These are phyloP conservation scores for Chymomyza fuscimana DNA, from an alignment of 2,888 invertebrate species.

Conservation along the genomic window DNA sequence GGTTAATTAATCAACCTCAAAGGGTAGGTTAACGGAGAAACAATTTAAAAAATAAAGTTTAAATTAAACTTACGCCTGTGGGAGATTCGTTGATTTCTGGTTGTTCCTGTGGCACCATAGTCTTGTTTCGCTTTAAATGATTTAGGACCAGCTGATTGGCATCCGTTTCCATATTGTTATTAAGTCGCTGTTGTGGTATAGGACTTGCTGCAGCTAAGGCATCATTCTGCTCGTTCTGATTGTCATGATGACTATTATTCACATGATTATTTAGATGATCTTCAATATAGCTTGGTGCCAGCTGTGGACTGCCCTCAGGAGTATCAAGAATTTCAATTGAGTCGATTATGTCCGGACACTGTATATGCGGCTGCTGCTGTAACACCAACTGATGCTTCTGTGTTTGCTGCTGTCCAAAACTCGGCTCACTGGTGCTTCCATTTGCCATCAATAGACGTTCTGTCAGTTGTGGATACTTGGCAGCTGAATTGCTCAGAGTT, in stretches of 20 bases:
- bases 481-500: slow-evolving; percentile 20
- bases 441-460: slow-evolving; percentile 71
- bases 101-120: background rate
- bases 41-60: background rate
- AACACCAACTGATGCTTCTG: background rate
- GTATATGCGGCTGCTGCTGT: slow-evolving; percentile 13
- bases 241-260: slow-evolving; percentile 53
- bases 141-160: slow-evolving; percentile 14
- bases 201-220: slow-evolving; percentile 30
- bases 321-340: slow-evolving; percentile 78
- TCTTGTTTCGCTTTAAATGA: slow-evolving; percentile 38
- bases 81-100: slow-evolving; percentile 42
- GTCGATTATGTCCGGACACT: slow-evolving; percentile 58
- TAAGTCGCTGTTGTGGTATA: slow-evolving; percentile 31
- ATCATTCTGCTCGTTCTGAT: slow-evolving; percentile 26
- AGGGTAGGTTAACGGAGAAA: too few species aligned
- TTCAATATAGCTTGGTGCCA: slow-evolving; percentile 38
- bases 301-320: slow-evolving; percentile 75
- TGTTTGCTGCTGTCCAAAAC: background rate
- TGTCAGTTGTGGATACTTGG: slow-evolving; percentile 73
- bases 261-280: slow-evolving; percentile 24
- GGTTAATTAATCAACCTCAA: too few species aligned
- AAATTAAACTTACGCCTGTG: slow-evolving; percentile 47
- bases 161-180: slow-evolving; percentile 44
- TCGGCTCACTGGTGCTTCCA: slow-evolving; percentile 41